These are phyloP conservation scores for Saimiri boliviensis DNA, from an alignment of 2,113 vertebrate genomes.

Conservation along the genomic window DNA sequence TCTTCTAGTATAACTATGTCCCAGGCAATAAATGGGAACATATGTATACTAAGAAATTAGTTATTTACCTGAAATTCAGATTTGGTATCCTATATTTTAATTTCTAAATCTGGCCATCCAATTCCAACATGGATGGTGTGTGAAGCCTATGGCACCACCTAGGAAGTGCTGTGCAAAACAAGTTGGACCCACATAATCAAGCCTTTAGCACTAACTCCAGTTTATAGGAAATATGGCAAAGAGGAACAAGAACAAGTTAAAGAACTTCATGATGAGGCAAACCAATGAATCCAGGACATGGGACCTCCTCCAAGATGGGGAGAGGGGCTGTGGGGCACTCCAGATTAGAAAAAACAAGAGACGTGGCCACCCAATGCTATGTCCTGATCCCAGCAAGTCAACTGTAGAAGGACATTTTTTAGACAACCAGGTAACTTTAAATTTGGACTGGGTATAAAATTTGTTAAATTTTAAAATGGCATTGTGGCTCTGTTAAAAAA, in stretches of 20 bases:
- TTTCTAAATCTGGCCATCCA: not conserved
- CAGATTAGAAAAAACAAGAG: not conserved
- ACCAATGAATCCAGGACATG: not conserved
- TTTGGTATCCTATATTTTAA: not conserved
- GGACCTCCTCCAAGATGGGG: not conserved
- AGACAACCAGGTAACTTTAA: not conserved
- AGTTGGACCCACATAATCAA: not conserved
- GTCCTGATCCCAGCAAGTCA: not conserved
- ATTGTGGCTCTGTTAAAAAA: not conserved
- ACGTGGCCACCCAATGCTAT: not conserved
- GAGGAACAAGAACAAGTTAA: not conserved
- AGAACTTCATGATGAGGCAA: not conserved
- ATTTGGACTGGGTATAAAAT: not conserved
- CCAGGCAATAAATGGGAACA: not conserved
- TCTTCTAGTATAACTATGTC: not conserved
- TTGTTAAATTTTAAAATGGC: not conserved
- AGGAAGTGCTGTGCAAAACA: too few relatives aligned
- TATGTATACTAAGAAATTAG: not conserved
- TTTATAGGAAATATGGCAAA: not conserved
- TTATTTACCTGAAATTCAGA: not conserved
- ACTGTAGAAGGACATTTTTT: not conserved
- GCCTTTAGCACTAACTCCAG: not conserved
- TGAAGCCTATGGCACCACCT: not conserved
- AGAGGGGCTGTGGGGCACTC: not conserved
- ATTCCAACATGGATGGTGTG: accelerated